Conservation (phyloP, 2,888 invertebrate species). For the Eustalomyia histrio region DNA sequence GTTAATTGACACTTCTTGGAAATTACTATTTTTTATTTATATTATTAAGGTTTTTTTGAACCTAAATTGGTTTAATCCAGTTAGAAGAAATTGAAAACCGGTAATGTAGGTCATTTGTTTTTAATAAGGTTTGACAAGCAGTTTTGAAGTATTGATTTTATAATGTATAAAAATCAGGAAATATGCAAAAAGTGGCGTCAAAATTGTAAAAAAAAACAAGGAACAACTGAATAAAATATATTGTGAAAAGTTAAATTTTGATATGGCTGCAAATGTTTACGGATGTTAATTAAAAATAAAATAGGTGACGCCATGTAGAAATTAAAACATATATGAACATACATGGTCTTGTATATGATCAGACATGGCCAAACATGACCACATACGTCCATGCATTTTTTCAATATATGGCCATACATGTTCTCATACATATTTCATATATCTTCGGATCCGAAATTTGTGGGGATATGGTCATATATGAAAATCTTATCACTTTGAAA, state of each 20-base stretch:
- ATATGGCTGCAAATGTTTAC: background rate
- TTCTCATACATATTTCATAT: no score
- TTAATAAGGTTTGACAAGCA: constrained; percentile 10
- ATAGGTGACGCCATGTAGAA: no score
- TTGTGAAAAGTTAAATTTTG: background rate
- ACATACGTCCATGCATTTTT: no score
- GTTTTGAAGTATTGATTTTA: background rate
- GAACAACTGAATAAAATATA: background rate
- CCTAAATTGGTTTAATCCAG: constrained; percentile 16
- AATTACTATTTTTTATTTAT: background rate
- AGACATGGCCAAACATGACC: no score
- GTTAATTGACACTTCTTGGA: background rate
- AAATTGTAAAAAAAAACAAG: background rate
- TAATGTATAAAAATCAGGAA: background rate
- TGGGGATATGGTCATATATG: no score
- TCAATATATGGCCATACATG: no score
- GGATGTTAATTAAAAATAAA: background rate
- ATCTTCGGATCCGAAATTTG: no score
- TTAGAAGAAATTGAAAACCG: constrained; percentile 7
- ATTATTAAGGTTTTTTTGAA: constrained; percentile 44
- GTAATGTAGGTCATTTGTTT: constrained; percentile 20
- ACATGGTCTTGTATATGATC: no score
- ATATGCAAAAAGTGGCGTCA: background rate
- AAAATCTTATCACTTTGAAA: no score
- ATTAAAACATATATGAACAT: no score